Conservation (phyloP, 1,140 invertebrate species). For the Drosophila busckii region DNA sequence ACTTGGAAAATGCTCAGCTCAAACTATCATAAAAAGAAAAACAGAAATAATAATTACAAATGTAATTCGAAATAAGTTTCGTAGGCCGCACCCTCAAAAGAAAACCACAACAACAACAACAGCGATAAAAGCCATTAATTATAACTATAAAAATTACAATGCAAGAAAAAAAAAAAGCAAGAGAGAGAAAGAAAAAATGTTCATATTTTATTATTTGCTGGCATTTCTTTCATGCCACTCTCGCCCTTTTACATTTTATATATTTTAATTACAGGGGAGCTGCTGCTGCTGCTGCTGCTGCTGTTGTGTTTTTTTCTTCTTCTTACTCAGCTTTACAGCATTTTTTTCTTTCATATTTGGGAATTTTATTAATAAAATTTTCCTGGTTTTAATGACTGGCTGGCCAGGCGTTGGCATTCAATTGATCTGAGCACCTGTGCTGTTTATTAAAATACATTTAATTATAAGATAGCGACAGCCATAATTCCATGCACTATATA, state of each 20-base stretch:
- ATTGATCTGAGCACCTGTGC: conserved; percentile 65
- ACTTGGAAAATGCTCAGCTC: conserved; percentile 1
- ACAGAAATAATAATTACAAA: conserved; percentile 52
- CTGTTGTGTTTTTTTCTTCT: no score
- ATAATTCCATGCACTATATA: conserved; percentile 8
- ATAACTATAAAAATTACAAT: conserved; percentile 73
- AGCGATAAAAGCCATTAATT: conserved; percentile 64
- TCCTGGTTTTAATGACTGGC: conserved; percentile 46
- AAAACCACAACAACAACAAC: conserved; percentile 28
- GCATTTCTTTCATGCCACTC: no score
- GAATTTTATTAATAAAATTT: conserved; percentile 65
- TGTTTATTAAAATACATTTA: conserved; percentile 40
- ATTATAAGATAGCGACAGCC: conserved; percentile 21
- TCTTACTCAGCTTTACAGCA: conserved; percentile 56
- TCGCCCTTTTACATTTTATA: conserved; percentile 15
- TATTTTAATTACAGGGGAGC: conserved; percentile 40
- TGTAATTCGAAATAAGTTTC: conserved; percentile 38
- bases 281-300: no score
- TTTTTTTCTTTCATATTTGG: conserved; percentile 31
- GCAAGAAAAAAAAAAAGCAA: conserved; percentile 4
- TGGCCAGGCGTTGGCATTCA: conserved; percentile 56
- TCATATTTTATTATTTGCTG: conserved; percentile 46
- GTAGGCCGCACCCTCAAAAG: conserved; percentile 40
- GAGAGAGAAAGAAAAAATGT: conserved; percentile 14
- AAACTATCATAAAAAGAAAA: conserved; percentile 29